Evolutionary conservation across 2,113 vertebrate genomes (phyloP).

Genomic region (Danionella cerebrum): DNA sequence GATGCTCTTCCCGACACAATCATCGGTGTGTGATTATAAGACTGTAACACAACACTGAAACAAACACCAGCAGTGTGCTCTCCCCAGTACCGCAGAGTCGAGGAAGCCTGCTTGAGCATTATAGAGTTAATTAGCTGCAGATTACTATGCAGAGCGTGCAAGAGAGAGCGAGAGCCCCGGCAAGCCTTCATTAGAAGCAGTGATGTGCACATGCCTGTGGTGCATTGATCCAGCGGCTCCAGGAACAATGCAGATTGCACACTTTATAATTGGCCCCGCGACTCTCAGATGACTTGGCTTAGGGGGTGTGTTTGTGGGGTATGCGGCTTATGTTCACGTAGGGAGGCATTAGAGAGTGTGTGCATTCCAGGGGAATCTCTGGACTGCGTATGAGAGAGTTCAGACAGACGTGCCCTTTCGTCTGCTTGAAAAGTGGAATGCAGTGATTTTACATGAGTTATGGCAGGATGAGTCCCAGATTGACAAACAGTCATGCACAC

Average conservation of each 20-base stretch:
- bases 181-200: slow-evolving; percentile 77
- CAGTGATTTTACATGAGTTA: slow-evolving; percentile 15
- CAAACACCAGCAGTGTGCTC: slow-evolving; percentile 64
- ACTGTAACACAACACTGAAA: slow-evolving; percentile 61
- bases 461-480: neutral
- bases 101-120: slow-evolving; percentile 71
- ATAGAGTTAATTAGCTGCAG: slow-evolving; percentile 78
- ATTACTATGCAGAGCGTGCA: slow-evolving; percentile 77
- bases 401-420: slow-evolving; percentile 14
- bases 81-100: slow-evolving; percentile 68
- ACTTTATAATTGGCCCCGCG: slow-evolving; percentile 71
- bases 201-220: slow-evolving; percentile 75
- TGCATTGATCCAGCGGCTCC: slow-evolving; percentile 70
- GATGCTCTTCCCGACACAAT: slow-evolving; percentile 52
- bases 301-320: slow-evolving; percentile 52
- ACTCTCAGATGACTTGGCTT: slow-evolving; percentile 49
- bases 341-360: slow-evolving; percentile 37
- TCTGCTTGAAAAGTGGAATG: neutral
- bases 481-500: slow-evolving; percentile 24
- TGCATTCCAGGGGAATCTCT: slow-evolving; percentile 3
- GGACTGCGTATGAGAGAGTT: neutral
- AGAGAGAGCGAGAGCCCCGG: slow-evolving; percentile 72
- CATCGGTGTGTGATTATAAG: slow-evolving; percentile 68
- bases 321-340: slow-evolving; percentile 48
- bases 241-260: slow-evolving; percentile 74